Percentiles rank a stretch among this genome's conserved stretches.
Conservation (phyloP, 2,113 vertebrate species). For the Pseudolaguvia tuberculata region DNA sequence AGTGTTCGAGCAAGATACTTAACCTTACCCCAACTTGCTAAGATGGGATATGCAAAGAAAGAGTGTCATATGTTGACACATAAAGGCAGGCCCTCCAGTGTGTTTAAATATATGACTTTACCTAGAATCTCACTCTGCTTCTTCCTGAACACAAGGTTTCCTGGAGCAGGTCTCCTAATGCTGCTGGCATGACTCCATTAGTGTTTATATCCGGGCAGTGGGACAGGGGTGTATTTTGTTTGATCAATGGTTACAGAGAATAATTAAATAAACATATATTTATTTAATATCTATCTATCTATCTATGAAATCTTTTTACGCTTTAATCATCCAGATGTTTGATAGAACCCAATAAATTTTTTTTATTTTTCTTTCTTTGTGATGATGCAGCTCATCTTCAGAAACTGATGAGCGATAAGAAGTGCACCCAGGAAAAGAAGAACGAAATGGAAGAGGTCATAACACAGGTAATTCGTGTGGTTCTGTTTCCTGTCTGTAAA, state of each 20-base stretch:
- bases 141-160: no score
- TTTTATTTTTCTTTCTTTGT: neutral
- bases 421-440: conserved; percentile 86
- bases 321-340: neutral
- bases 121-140: no score
- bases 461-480: conserved; percentile 74
- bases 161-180: no score
- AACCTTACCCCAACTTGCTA: no score
- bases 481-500: neutral
- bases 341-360: neutral
- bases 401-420: conserved; percentile 97
- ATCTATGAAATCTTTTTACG: neutral
- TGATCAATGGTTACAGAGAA: neutral
- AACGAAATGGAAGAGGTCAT: conserved; percentile 89
- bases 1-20: no score
- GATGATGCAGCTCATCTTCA: conserved; percentile 82
- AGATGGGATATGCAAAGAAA: no score
- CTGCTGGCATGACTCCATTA: no score
- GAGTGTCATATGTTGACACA: no score
- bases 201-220: no score
- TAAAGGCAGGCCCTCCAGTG: no score
- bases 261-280: neutral
- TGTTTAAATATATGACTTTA: no score
- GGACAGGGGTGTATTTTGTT: neutral
- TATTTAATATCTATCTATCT: no score